phyloP scores from a whole-genome alignment of 2,797 vertebrate genomes.

The Amblyraja radiata region DNA sequence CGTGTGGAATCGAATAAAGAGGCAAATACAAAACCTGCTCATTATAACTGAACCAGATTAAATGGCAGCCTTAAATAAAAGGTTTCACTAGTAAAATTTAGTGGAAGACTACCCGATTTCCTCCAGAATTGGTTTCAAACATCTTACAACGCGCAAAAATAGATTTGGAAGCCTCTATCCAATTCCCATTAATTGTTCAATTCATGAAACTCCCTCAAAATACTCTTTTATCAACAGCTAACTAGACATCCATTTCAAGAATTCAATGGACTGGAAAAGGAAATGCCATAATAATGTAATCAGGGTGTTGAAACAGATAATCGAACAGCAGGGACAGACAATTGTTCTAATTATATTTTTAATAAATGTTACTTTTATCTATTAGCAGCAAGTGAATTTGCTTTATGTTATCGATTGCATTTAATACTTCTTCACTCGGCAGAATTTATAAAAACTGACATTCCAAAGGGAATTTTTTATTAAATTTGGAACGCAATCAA shows the following conservation, averaged over 20 bases:
- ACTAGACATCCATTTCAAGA: neutral
- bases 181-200: neutral
- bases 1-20: neutral
- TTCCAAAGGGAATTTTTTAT: neutral
- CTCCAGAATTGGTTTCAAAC: neutral
- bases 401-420: neutral
- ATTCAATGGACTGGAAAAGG: neutral
- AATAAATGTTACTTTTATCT: neutral
- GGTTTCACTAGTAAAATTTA: neutral
- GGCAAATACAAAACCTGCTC: neutral
- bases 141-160: neutral
- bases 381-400: neutral
- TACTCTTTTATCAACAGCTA: neutral
- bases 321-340: neutral
- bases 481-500: slow-evolving; percentile 3
- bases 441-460: neutral
- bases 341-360: neutral
- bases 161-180: neutral
- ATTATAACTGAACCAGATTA: neutral
- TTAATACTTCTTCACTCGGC: neutral
- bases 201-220: neutral
- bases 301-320: neutral
- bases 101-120: neutral
- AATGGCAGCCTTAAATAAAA: neutral
- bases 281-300: neutral